Base-by-base conservation (phyloP, 1,140 invertebrate genomes). In the Forficula auricularia region DNA sequence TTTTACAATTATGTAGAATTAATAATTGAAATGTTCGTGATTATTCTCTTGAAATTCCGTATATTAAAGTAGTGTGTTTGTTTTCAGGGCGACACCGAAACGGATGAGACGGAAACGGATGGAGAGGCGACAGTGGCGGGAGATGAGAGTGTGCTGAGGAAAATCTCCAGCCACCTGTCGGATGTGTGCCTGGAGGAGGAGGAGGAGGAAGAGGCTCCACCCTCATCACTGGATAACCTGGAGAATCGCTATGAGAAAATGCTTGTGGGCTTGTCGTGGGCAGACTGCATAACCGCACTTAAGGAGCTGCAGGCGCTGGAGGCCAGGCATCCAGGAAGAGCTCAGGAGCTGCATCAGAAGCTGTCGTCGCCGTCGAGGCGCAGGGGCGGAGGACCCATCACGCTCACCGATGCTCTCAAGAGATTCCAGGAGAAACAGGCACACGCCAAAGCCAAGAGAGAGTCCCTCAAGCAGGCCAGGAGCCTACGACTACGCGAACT, bases 281-380 rank as follows among this genome's bases (percentile, higher is more conserved):
- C 75, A 0, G 82, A 87, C 50, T 60, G 81, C 19, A 71, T 82
- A 40, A 80, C 85, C 47, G 77, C 77, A 2, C 55, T 88, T 13
- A 80, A 77, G 7, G 77, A 78, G 10, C 60, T 85, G 10, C 72
- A 82, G 52, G 79, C 75, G 1, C 60, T 84, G 3, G 79, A 81
- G n/a, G 73, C 75, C 1, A 70, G 88, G 36, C 79, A 87, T 60
- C 89, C 89, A 2, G 88, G 89, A 0, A 70, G 88, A 46, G 87
- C 86, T 1, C 69, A 89, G 38, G 84, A 92, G 50, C 65, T 96
- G 34, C 89, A 94, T 58, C 87, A 90, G 52, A 95, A 95, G 60
- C 59, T 95, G 0, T 92, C 87, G 0, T 89, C 87, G 36, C 87
- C 88, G 1, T 85, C 86, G 2, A 68, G 87, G 38, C 78, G 84